Conservation (phyloP, 2,888 invertebrate genomes). For the Caenorhabditis sp. region DNA sequence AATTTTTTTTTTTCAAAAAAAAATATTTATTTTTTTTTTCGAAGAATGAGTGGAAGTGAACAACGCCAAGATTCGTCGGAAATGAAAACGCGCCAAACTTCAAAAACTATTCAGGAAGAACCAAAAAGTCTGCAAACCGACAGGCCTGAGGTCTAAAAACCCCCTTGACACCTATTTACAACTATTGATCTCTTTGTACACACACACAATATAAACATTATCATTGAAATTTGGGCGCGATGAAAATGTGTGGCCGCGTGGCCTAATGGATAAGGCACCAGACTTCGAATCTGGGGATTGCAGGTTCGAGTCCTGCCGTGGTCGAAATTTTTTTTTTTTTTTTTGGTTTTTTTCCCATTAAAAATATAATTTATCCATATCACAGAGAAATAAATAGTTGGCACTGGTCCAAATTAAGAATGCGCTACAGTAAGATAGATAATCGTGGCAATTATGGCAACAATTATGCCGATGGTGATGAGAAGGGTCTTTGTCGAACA, state of each 20-base stretch:
- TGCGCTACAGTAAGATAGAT: conserved; percentile 37
- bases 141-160: conserved; percentile 24
- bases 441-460: conserved; percentile 32
- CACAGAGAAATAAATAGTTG: too few species aligned
- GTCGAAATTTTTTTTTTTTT: conserved; percentile 37
- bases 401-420: too few species aligned
- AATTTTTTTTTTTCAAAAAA: not conserved
- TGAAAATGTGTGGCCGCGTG: conserved; percentile 51
- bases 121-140: conserved; percentile 32
- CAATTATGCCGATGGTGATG: conserved; percentile 30
- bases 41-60: conserved; percentile 18
- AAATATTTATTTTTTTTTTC: not conserved
- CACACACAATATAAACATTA: too few species aligned
- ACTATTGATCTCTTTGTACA: too few species aligned
- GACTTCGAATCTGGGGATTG: conserved; percentile 58
- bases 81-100: conserved; percentile 33
- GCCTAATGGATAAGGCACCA: conserved; percentile 60
- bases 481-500: conserved; percentile 34
- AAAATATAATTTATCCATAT: too few species aligned
- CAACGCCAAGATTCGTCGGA: conserved; percentile 48
- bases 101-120: conserved; percentile 26
- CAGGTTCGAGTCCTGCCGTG: conserved; percentile 54
- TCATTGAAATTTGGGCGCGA: too few species aligned
- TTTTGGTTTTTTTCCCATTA: not conserved
- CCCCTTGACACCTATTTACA: not conserved